Percentiles rank a stretch among this genome's conserved stretches.
These are phyloP conservation scores for Batillaria attramentaria DNA, from an alignment of 1,140 invertebrate genomes.

Conservation along the genomic window DNA sequence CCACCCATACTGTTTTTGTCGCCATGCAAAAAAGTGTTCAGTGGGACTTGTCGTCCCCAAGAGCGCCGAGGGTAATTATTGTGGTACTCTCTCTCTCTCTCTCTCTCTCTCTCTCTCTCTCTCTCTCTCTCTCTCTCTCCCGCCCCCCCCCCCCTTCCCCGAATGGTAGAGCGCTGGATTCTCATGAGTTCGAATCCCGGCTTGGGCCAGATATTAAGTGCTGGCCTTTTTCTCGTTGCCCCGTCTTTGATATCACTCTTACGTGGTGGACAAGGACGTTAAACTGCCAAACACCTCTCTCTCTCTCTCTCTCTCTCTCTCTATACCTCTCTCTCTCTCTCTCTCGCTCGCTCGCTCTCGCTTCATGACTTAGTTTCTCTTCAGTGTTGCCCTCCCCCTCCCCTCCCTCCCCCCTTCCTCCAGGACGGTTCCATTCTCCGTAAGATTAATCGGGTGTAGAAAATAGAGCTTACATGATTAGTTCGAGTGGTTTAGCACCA, in stretches of 20 bases:
- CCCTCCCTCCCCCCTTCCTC: not conserved
- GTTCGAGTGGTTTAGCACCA: too few species aligned
- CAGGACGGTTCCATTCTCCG: not conserved
- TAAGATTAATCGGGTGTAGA: not conserved
- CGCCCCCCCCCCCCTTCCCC: not conserved
- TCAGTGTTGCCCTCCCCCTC: not conserved
- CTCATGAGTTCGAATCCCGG: too few species aligned
- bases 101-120: not conserved
- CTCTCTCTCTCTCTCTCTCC: not conserved
- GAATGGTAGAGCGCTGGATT: too few species aligned
- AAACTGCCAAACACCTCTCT: not conserved
- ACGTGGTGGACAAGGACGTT: too few species aligned
- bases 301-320: constrained; percentile 15
- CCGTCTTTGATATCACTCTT: too few species aligned
- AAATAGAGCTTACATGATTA: too few species aligned
- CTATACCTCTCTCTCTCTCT: constrained; percentile 25
- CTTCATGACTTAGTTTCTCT: constrained; percentile 3
- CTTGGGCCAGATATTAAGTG: too few species aligned
- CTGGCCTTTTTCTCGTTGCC: too few species aligned
- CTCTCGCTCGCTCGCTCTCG: constrained; percentile 22
- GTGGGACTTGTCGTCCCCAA: too few species aligned
- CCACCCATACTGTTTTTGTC: too few species aligned
- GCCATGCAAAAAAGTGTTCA: too few species aligned
- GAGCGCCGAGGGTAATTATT: too few species aligned
- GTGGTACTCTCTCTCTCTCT: not conserved